These are phyloP conservation scores for Heliocidaris tuberculata DNA, from an alignment of 35 echinoderm and acorn worm genomes.

Conservation along the genomic window DNA sequence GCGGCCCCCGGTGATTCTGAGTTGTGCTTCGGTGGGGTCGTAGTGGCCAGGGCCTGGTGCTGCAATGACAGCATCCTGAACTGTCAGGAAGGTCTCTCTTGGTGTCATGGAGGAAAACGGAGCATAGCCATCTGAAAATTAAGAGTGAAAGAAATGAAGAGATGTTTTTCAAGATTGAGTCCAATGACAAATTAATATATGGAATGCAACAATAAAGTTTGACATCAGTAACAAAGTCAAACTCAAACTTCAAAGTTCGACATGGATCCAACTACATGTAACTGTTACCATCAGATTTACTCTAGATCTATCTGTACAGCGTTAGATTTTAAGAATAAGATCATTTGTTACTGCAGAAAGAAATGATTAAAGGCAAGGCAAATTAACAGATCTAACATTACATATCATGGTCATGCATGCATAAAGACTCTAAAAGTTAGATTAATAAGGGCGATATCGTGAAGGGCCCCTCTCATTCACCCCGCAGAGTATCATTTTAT, in stretches of 20 bases:
- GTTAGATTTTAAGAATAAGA: no score
- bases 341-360: neutral
- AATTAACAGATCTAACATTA: neutral
- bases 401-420: no score
- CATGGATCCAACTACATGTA: no score
- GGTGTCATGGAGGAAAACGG: conserved; percentile 92
- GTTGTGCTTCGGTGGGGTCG: conserved; percentile 61
- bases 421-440: no score
- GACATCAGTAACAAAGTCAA: no score
- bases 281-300: no score
- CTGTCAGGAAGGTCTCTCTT: conserved; percentile 85
- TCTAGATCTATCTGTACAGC: no score
- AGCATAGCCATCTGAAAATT: conserved; percentile 88
- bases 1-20: conserved; percentile 72
- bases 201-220: neutral
- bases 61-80: conserved; percentile 92
- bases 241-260: no score
- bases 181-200: neutral
- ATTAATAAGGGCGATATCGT: no score
- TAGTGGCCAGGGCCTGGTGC: conserved; percentile 98
- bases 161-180: neutral
- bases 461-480: no score
- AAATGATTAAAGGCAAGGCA: neutral
- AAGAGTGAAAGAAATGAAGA: conserved; percentile 1
- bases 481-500: no score